Evolutionary conservation across 1,140 invertebrate species (phyloP), one percentile per base, ranked within the genome.

Genomic region (Mercenaria mercenaria): DNA sequence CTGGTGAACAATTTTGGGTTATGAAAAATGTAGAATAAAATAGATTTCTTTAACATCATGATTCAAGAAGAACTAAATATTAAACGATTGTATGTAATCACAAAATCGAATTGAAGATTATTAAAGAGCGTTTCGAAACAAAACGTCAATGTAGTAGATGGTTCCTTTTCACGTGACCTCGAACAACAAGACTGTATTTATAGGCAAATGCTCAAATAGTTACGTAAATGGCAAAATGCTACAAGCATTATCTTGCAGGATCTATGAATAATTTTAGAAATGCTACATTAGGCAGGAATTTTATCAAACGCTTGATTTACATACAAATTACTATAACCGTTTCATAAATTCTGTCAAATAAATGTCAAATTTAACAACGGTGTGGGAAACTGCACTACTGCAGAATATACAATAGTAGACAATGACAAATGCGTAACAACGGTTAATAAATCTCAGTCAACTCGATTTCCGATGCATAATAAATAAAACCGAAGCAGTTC

Each of bases 261-360:
- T 29, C 59, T n/a, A 29, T 64, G 59, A 20, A 64, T 64, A 29
- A 64, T 29, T 29, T 8, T n/a, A 15, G 26, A 64, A 64, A 3
- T 39, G 34, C n/a, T 1, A 2, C 34, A 39, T 72, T 72, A 39
- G 10, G 39, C 13, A 20, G 67, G 67, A 72, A 72, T 72, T 72
- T 72, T 39, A 72, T 37, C 67, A 72, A 41, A 72, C 10, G 26
- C 2, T 0, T 41, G 37, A 18, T 72, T 72, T 39, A 34, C 67
- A 72, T 72, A 39, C 23, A 72, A 72, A 72, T 39, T 72, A 39
- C 67, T 15, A 39, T 37, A 39, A 41, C 11, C 2, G 67, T 72
- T 37, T 13, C 67, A 29, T 72, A 72, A 64, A 72, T 72, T 72
- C 11, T 37, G 67, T 72, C 34, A 41, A 72, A 72, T 72, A 72